Conservation (phyloP, 1,140 invertebrate genomes). For the Zelostemma sp. region DNA sequence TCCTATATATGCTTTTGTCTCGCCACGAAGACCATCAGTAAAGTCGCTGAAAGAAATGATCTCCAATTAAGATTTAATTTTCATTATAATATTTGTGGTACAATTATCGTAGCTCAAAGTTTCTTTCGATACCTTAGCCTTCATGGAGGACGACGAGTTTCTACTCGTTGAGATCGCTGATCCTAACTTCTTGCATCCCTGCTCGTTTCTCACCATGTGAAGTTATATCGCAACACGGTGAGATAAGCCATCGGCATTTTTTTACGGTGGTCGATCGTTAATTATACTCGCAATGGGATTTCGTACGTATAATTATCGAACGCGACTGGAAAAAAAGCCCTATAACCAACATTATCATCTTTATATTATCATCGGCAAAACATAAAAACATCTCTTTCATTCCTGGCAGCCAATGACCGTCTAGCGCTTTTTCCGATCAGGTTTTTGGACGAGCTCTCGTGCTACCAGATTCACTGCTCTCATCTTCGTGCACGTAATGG, state of each 20-base stretch:
- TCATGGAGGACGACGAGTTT: constrained; percentile 36
- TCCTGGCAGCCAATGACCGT: not conserved
- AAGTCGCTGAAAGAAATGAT: no score
- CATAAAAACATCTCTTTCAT: not conserved
- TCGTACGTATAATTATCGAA: constrained; percentile 25
- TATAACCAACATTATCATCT: not conserved
- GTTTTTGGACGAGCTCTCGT: not conserved
- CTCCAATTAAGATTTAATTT: not conserved
- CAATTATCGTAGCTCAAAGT: constrained; percentile 20
- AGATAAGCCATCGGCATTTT: constrained; percentile 30
- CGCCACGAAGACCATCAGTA: no score
- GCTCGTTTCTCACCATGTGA: constrained; percentile 27
- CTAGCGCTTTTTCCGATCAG: not conserved
- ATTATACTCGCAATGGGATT: constrained; percentile 46
- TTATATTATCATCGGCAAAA: not conserved
- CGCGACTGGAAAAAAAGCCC: constrained; percentile 12
- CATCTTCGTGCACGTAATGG: constrained; percentile 24
- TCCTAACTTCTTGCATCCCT: constrained; percentile 27
- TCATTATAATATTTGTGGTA: not conserved
- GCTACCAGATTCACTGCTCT: not conserved
- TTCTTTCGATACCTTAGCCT: constrained; percentile 20
- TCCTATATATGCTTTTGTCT: no score
- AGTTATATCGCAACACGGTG: constrained; percentile 34
- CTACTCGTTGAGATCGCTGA: constrained; percentile 27
- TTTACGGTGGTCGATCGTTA: constrained; percentile 31